Percentiles rank a stretch among this genome's conserved stretches.
Conservation (phyloP, 2,113 vertebrate species). For the Terrapene triunguis region DNA sequence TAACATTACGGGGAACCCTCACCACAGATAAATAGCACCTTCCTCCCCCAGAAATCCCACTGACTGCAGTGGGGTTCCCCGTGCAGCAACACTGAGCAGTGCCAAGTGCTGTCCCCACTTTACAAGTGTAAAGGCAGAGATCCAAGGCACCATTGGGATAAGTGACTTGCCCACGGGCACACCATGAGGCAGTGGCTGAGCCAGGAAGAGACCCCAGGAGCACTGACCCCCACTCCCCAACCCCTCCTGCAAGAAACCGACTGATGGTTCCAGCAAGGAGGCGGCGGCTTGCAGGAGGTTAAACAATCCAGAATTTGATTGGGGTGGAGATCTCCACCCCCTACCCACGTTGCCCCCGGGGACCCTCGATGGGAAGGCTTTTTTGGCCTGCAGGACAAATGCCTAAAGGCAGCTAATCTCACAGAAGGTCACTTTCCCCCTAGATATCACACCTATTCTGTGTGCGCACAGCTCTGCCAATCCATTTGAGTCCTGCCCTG, state of each 20-base stretch:
- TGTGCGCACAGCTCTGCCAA: not conserved
- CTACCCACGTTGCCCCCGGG: not conserved
- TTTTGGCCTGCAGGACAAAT: not conserved
- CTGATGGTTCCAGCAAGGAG: not conserved
- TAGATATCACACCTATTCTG: not conserved
- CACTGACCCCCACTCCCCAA: not conserved
- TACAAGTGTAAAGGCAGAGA: not conserved
- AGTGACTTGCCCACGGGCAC: not conserved
- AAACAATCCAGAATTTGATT: not conserved
- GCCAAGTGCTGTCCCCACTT: not conserved
- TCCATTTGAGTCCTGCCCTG: not conserved
- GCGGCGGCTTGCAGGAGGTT: not conserved
- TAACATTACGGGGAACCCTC: not conserved
- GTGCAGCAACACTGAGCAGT: not conserved
- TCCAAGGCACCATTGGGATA: not conserved
- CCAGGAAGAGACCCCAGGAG: not conserved
- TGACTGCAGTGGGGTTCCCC: not conserved
- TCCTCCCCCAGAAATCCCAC: not conserved
- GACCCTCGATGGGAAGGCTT: not conserved
- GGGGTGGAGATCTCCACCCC: not conserved
- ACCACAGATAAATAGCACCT: not conserved
- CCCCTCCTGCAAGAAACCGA: not conserved
- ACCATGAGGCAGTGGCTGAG: not conserved
- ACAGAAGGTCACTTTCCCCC: fast-evolving
- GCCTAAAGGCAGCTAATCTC: fast-evolving